phyloP scores from a whole-genome alignment of 1,140 invertebrate species.

The Venturia canescens region DNA sequence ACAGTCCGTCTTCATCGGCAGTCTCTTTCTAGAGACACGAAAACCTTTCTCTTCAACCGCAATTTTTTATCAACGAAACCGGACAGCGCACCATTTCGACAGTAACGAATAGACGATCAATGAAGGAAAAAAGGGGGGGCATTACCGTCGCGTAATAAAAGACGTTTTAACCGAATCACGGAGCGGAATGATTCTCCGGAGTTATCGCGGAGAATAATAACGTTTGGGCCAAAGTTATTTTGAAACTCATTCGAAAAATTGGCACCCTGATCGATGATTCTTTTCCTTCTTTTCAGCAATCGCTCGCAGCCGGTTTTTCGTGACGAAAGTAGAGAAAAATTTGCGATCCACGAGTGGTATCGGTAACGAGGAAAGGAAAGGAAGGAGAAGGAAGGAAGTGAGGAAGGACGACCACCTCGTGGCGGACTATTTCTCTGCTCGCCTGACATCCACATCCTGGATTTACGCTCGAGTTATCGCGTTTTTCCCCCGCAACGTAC shows the following conservation, averaged over 20 bases:
- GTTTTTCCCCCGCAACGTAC: conserved; percentile 52
- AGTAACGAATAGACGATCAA: neutral
- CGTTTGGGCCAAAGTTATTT: too few relatives aligned
- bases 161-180: neutral
- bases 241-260: neutral
- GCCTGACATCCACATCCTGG: conserved; percentile 53
- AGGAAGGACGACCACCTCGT: conserved; percentile 53
- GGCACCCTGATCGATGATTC: neutral
- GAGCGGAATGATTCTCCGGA: too few relatives aligned
- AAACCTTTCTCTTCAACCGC: conserved; percentile 31
- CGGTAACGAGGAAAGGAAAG: conserved; percentile 8
- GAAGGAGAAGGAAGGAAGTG: conserved; percentile 29
- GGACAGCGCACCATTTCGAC: neutral
- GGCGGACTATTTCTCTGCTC: conserved; percentile 43
- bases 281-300: neutral
- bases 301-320: neutral
- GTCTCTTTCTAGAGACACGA: neutral
- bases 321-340: neutral
- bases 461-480: conserved; percentile 58
- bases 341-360: conserved; percentile 21
- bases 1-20: conserved; percentile 9
- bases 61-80: conserved; percentile 5
- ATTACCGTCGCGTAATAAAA: neutral
- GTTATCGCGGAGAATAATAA: too few relatives aligned
- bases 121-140: neutral